phyloP scores from a whole-genome alignment of 2,888 invertebrate species.

The Aleiodes alternator region DNA sequence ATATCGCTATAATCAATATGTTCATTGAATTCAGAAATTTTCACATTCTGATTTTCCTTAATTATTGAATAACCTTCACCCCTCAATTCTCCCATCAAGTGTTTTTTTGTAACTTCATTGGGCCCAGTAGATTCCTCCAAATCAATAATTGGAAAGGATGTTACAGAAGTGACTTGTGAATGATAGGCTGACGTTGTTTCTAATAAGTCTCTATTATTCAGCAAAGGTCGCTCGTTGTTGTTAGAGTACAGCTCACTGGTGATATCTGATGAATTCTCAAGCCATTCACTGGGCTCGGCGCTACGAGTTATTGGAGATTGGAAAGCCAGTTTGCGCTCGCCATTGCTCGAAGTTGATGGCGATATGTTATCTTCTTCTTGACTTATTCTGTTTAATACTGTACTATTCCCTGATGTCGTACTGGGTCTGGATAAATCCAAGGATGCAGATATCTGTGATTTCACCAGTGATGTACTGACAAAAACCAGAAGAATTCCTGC shows the following conservation, averaged over 20 bases:
- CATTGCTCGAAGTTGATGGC: constrained; percentile 44
- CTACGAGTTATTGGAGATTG: constrained; percentile 24
- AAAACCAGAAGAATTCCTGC: constrained; percentile 52
- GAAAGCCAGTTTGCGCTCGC: constrained; percentile 34
- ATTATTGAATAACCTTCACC: background rate
- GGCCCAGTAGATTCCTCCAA: background rate
- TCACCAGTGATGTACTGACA: constrained; percentile 46
- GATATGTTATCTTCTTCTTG: constrained; percentile 29
- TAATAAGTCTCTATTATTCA: background rate
- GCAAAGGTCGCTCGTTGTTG: constrained; percentile 22
- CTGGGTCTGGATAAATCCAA: background rate
- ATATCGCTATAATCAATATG: constrained; percentile 45
- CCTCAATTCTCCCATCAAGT: constrained; percentile 31
- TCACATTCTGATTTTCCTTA: background rate
- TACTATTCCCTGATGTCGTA: constrained; percentile 40
- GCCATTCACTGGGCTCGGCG: constrained; percentile 9
- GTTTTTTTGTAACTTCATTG: constrained; percentile 11
- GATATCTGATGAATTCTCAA: constrained; percentile 6
- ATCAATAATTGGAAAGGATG: constrained; percentile 15
- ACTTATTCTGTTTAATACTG: constrained; percentile 44
- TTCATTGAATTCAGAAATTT: constrained; percentile 47
- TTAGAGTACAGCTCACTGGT: background rate
- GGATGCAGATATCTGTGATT: constrained; percentile 38
- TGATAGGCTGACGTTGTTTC: background rate
- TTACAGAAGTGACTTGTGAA: background rate